Evolutionary conservation across 2,113 vertebrate genomes (phyloP).

Genomic region (Urocynchramus pylzowi): DNA sequence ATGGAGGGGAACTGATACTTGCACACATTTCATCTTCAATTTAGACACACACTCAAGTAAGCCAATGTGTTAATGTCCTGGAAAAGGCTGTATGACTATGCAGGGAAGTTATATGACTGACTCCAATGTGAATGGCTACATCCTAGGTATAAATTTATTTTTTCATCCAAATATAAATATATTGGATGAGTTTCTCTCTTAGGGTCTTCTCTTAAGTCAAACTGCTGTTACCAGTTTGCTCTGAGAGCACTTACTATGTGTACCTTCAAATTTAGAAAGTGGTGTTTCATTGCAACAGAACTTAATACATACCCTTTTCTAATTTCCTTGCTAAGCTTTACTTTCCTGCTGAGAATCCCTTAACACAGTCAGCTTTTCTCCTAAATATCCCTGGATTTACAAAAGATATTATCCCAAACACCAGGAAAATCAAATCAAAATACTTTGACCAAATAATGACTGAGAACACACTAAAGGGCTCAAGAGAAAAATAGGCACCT

Average conservation of each 20-base stretch:
- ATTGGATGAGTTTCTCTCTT: background rate
- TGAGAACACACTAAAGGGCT: background rate
- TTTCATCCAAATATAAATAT: too few species aligned
- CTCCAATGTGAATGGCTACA: background rate
- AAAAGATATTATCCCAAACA: background rate
- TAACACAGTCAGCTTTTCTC: background rate
- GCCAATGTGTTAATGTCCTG: background rate
- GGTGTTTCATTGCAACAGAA: background rate
- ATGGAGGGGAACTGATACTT: background rate
- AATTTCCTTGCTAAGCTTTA: background rate
- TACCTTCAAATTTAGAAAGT: background rate
- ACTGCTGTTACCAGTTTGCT: background rate
- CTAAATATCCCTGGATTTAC: background rate
- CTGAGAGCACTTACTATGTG: background rate
- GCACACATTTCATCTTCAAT: background rate
- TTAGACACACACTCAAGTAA: background rate
- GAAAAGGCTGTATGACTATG: background rate
- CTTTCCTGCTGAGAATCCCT: background rate
- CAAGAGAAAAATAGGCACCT: background rate
- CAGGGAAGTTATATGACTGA: background rate
- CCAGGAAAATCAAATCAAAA: constrained; percentile 12
- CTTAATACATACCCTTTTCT: background rate
- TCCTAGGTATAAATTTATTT: background rate
- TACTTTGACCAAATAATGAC: background rate
- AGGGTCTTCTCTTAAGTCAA: background rate